Conservation (phyloP, 2,888 invertebrate species). For the Machimus rusticus region DNA sequence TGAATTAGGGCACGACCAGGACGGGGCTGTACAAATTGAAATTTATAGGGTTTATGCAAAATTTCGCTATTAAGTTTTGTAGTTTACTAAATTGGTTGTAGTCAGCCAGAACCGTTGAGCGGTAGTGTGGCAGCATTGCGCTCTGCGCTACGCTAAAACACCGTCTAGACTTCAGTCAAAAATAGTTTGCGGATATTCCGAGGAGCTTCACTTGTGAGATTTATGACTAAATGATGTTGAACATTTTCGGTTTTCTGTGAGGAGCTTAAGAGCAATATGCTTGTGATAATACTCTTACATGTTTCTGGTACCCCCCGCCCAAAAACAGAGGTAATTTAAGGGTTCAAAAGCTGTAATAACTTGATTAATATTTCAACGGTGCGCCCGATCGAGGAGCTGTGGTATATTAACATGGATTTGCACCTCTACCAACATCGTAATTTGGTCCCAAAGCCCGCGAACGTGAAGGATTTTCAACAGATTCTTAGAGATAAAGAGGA, state of each 20-base stretch:
- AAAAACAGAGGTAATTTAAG: background rate
- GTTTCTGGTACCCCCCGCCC: background rate
- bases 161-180: conserved; percentile 36
- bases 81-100: conserved; percentile 39
- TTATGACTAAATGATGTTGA: conserved; percentile 32
- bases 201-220: conserved; percentile 11
- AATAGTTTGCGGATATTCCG: conserved; percentile 20
- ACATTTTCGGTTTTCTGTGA: conserved; percentile 19
- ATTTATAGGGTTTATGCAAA: conserved; percentile 40
- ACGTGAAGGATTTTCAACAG: background rate
- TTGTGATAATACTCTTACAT: background rate
- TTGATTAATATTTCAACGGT: background rate
- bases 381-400: background rate
- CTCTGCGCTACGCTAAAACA: background rate
- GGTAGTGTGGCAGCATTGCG: background rate
- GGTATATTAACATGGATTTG: background rate
- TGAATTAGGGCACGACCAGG: conserved; percentile 14
- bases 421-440: background rate
- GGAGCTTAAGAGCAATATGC: background rate
- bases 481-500: background rate
- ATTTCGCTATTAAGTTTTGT: conserved; percentile 37
- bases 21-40: conserved; percentile 29
- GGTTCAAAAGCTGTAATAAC: background rate
- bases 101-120: background rate
- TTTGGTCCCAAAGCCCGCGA: background rate